A percentile compares a stretch with the other conserved stretches of the same genome.
Evolutionary conservation across 2,113 vertebrate genomes (phyloP).

Genomic region (Dicerorhinus sumatrensis): DNA sequence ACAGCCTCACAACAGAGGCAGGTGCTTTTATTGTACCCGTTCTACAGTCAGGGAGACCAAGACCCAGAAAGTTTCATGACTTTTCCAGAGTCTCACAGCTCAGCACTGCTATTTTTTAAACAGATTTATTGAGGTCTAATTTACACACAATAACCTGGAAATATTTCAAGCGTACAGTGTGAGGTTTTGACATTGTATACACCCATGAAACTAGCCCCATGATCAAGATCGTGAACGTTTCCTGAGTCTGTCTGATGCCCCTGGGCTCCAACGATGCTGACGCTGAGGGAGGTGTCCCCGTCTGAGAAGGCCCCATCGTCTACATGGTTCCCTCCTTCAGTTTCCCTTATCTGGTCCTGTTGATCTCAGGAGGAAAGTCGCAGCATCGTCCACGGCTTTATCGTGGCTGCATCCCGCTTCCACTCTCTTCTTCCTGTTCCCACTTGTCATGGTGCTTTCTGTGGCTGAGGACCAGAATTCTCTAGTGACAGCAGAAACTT

Average conservation of each 20-base stretch:
- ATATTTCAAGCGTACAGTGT: rapidly evolving
- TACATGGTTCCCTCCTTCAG: neutral
- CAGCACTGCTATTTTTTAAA: neutral
- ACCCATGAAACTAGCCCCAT: rapidly evolving
- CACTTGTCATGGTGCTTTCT: neutral
- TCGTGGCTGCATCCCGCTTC: rapidly evolving
- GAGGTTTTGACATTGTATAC: neutral
- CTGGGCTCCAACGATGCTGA: neutral
- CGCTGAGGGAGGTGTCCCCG: neutral
- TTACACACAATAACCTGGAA: neutral
- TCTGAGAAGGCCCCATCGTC: rapidly evolving
- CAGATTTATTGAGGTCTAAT: neutral
- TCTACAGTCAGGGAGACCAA: neutral
- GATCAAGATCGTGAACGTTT: rapidly evolving
- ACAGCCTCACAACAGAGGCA: rapidly evolving
- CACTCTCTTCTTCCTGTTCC: too few species aligned
- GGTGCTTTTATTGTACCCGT: neutral
- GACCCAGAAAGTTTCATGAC: neutral
- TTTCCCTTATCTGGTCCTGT: neutral
- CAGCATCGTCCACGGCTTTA: rapidly evolving
- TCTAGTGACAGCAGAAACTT: neutral
- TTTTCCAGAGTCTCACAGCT: too few species aligned
- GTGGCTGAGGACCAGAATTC: neutral
- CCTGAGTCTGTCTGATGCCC: too few species aligned
- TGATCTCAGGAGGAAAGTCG: neutral